Conservation (phyloP, 2,113 vertebrate species). For the Neodon shergylaensis region DNA sequence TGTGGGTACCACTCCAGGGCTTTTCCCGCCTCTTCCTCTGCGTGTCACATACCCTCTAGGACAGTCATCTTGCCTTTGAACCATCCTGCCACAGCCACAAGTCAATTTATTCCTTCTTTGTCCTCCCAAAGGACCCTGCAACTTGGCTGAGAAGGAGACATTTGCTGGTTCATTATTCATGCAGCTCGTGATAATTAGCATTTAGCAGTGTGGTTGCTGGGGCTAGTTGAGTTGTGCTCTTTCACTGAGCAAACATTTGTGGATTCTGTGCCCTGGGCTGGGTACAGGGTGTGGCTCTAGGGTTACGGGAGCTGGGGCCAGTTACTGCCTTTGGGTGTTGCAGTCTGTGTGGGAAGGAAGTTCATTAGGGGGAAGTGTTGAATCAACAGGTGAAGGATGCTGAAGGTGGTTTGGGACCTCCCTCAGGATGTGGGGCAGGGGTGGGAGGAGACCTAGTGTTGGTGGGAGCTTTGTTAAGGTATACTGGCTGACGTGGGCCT, state of each 20-base stretch:
- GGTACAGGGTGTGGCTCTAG: not conserved
- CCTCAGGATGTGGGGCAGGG: fast-evolving
- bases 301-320: not conserved
- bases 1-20: not conserved
- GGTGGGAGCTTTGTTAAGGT: not conserved
- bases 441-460: not conserved
- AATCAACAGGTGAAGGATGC: not conserved
- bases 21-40: not conserved
- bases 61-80: conserved; percentile 34
- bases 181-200: conserved; percentile 72
- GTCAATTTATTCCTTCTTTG: conserved; percentile 66
- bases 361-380: not conserved
- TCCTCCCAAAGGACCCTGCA: conserved; percentile 64
- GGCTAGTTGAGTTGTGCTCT: conserved; percentile 64
- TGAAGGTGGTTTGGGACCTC: not conserved
- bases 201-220: conserved; percentile 73
- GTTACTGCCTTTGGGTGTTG: not conserved
- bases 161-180: conserved; percentile 78
- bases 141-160: conserved; percentile 64
- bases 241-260: conserved; percentile 75
- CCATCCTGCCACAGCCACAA: conserved; percentile 22
- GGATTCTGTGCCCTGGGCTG: conserved; percentile 43
- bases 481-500: not conserved
- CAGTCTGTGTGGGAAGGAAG: not conserved
- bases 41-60: not conserved